A percentile compares a stretch with the other conserved stretches of the same genome.
These are phyloP conservation scores for Drosophila lowei DNA, from an alignment of 1,140 invertebrate genomes.

Conservation along the genomic window DNA sequence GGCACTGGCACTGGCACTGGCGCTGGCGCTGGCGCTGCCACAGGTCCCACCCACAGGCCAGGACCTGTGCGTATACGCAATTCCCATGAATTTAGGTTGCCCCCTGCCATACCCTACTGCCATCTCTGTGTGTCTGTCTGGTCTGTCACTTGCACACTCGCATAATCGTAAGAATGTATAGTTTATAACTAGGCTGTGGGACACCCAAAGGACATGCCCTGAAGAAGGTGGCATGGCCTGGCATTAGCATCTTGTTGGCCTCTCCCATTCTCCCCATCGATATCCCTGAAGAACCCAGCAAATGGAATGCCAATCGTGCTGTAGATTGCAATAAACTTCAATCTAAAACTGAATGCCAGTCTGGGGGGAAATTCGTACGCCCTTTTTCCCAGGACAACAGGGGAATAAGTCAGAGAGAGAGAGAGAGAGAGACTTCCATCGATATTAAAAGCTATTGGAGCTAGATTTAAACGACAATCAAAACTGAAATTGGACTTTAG, in stretches of 20 bases:
- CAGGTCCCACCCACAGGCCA: slow-evolving; percentile 5
- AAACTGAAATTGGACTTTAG: not conserved
- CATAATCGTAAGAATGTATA: slow-evolving; percentile 33
- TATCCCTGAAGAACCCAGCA: not conserved
- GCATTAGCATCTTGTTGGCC: slow-evolving; percentile 14
- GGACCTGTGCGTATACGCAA: slow-evolving; percentile 64
- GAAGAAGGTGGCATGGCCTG: not conserved
- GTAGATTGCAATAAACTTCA: slow-evolving; percentile 8
- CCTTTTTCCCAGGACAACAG: too few species aligned
- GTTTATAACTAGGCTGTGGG: slow-evolving; percentile 15
- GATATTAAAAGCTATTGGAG: too few species aligned
- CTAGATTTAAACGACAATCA: too few species aligned
- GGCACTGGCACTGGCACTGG: too few species aligned
- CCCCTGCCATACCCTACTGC: slow-evolving; percentile 6
- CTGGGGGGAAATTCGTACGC: too few species aligned
- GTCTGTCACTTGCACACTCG: slow-evolving; percentile 9
- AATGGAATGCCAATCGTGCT: slow-evolving; percentile 14
- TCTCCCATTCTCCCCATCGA: too few species aligned
- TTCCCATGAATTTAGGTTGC: slow-evolving; percentile 51
- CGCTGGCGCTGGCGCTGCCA: not conserved
- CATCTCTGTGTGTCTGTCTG: slow-evolving; percentile 9
- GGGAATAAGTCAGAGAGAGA: too few species aligned
- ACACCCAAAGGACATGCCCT: slow-evolving; percentile 2
- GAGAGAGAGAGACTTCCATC: too few species aligned
- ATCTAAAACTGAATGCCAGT: not conserved